Evolutionary conservation across 2,113 vertebrate genomes (phyloP).

Genomic region (Phodopus roborovskii): DNA sequence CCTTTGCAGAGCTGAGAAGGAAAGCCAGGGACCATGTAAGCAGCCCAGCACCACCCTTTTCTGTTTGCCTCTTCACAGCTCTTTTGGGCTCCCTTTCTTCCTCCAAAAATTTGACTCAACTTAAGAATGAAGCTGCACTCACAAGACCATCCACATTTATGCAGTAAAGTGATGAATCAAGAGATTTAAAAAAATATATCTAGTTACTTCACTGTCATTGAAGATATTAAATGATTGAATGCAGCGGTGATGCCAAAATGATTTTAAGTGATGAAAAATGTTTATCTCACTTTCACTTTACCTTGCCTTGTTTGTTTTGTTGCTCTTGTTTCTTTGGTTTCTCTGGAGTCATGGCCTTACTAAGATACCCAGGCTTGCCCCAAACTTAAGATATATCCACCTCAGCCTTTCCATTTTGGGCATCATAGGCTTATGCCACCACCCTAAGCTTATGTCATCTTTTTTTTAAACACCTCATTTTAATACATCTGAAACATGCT

Average conservation of each 20-base stretch:
- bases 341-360: background rate
- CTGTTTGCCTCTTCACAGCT: background rate
- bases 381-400: background rate
- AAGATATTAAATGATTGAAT: constrained; percentile 28
- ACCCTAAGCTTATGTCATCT: background rate
- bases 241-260: background rate
- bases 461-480: background rate
- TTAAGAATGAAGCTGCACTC: constrained; percentile 11
- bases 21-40: background rate
- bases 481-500: background rate
- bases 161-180: background rate
- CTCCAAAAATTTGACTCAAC: background rate
- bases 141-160: background rate
- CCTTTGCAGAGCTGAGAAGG: background rate
- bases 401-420: background rate
- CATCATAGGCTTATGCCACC: background rate
- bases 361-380: background rate
- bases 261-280: constrained; percentile 59
- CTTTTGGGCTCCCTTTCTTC: background rate
- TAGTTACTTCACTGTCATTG: constrained; percentile 10
- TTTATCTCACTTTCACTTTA: background rate
- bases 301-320: background rate
- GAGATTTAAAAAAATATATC: background rate
- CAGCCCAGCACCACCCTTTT: background rate
- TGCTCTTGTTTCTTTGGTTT: background rate